Base-by-base conservation (phyloP, 2,888 invertebrate genomes). In the Ferrisia virgata region DNA sequence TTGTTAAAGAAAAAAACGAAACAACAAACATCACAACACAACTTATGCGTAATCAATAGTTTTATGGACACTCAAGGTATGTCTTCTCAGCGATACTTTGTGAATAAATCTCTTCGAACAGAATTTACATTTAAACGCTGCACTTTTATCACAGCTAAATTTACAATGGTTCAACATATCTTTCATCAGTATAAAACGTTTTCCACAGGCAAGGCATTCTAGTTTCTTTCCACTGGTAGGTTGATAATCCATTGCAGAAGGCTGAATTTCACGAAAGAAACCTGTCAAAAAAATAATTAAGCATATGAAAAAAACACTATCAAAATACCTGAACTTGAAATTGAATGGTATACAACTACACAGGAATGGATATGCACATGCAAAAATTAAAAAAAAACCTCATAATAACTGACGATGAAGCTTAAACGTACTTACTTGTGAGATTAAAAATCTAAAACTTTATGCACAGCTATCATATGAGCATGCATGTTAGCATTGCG, bases 41-140 rank as follows among this genome's bases (percentile, higher is more conserved):
- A 47, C 25, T 64, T 28, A 64, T 4, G 15, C 58, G 11, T 25
- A 64, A 64, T 64, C 58, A 25, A 2, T 8, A 28, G 58, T 86
- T 90, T 76, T 76, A 79, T 88, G 88, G 84, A 88, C 88, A 78
- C 87, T 86, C 33, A 87, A 86, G 58, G 88, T 87, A 86, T 88
- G 88, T 83, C 88, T 87, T 85, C 88, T 87, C 1, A 89, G 86
- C 85, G 88, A 88, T 85, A 87, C 88, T 83, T 88, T 88, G 28
- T 87, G 88, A 81, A 88, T 88, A 11, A 87, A 87, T 40, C 86
- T 87, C 80, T 88, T 88, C 6, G 86, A 85, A 85, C 89, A 89
- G 82, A 88, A 88, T 0, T 88, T 88, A 84, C 88, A 88, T n/a
- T 85, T 85, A 85, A 88, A 88, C 85, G 87, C 86, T 3, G 88